Percentiles rank a stretch among this genome's conserved stretches.
Conservation (phyloP, 1,140 invertebrate species). For the Aradophagus sp. region DNA sequence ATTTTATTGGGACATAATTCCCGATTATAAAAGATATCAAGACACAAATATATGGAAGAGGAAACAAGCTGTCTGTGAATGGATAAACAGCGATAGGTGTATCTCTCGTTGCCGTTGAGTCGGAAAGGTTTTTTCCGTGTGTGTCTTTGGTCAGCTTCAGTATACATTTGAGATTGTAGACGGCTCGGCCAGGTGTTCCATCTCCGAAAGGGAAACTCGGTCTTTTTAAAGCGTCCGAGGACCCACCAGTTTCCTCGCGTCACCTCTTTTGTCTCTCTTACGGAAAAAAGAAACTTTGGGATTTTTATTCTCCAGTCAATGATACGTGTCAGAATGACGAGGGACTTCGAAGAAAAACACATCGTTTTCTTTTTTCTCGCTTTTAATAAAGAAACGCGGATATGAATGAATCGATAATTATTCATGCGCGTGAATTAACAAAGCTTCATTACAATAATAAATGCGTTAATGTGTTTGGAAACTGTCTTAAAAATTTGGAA, state of each 20-base stretch:
- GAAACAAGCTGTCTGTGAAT: conserved; percentile 57
- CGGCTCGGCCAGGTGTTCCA: conserved; percentile 66
- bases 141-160: conserved; percentile 63
- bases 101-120: conserved; percentile 33
- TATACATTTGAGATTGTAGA: conserved; percentile 66
- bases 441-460: conserved; percentile 29
- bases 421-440: conserved; percentile 52
- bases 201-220: conserved; percentile 63
- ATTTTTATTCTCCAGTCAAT: conserved; percentile 55
- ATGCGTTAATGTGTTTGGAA: conserved; percentile 27
- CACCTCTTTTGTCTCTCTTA: conserved; percentile 54
- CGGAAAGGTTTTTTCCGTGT: conserved; percentile 51
- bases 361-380: conserved; percentile 2
- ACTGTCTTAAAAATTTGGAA: conserved; percentile 10
- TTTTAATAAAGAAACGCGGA: conserved; percentile 28
- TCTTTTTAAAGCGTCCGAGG: conserved; percentile 61
- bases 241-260: conserved; percentile 56
- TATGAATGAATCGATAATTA: conserved; percentile 55
- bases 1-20: conserved; percentile 54
- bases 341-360: conserved; percentile 53
- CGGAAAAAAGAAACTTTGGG: conserved; percentile 52
- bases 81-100: conserved; percentile 41
- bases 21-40: conserved; percentile 43
- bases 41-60: conserved; percentile 29
- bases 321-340: conserved; percentile 59